Conservation (phyloP, 2,797 vertebrate genomes). For the Oryzias dopingdopingensis region DNA sequence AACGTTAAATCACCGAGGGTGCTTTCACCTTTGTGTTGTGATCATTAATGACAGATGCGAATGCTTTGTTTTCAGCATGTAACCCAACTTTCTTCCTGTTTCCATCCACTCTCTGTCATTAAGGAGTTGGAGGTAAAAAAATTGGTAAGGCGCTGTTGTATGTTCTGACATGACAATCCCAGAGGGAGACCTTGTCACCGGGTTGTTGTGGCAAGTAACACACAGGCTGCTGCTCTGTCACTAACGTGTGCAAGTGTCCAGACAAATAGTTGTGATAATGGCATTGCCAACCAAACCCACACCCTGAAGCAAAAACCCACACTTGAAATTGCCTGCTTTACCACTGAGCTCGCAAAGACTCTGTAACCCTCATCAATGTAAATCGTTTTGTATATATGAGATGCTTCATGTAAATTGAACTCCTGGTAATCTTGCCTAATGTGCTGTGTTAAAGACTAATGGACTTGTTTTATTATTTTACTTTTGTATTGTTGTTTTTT, state of each 20-base stretch:
- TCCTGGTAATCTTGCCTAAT: constrained; percentile 85
- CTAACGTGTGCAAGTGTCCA: constrained; percentile 62
- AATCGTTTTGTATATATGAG: constrained; percentile 81
- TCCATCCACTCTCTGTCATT: constrained; percentile 34
- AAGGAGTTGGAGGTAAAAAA: constrained; percentile 28
- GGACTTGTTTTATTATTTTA: constrained; percentile 71
- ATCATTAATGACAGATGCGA: constrained; percentile 63
- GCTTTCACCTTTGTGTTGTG: constrained; percentile 61
- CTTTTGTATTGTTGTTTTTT: constrained; percentile 26
- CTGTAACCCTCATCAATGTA: constrained; percentile 73
- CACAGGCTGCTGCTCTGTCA: constrained; percentile 55
- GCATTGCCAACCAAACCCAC: constrained; percentile 52
- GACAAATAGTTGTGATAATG: constrained; percentile 71
- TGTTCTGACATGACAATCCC: constrained; percentile 65
- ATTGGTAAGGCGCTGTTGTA: constrained; percentile 44
- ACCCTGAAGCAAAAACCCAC: constrained; percentile 54
- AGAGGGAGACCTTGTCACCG: constrained; percentile 60
- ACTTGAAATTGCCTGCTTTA: constrained; percentile 68
- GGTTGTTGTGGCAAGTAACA: constrained; percentile 65
- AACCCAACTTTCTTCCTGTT: constrained; percentile 30
- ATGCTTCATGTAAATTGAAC: constrained; percentile 83
- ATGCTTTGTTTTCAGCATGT: constrained; percentile 49
- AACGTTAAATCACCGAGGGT: constrained; percentile 59
- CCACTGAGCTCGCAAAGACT: constrained; percentile 65
- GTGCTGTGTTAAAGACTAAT: constrained; percentile 82